These are phyloP conservation scores for Liodrosophila aerea DNA, from an alignment of 2,888 invertebrate genomes.

Conservation along the genomic window DNA sequence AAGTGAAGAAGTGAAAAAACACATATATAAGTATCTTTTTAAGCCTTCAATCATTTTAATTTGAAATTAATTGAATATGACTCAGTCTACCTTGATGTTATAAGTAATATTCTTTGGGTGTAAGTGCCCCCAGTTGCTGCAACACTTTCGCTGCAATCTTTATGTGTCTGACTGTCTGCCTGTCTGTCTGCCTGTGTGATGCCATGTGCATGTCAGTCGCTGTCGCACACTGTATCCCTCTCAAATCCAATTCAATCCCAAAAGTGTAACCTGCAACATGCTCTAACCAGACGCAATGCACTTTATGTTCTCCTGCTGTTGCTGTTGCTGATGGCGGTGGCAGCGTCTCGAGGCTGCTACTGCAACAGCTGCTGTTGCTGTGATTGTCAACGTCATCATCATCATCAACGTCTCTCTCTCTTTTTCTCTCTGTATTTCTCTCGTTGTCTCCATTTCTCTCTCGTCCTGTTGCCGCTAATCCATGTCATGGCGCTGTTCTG, in stretches of 20 bases:
- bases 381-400: slow-evolving; percentile 59
- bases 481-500: slow-evolving; percentile 45
- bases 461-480: slow-evolving; percentile 56
- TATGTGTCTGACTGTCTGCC: slow-evolving; percentile 9
- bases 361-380: slow-evolving; percentile 40
- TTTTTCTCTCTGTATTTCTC: too few species aligned
- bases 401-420: slow-evolving; percentile 40
- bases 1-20: too few species aligned
- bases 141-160: slow-evolving; percentile 48
- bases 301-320: slow-evolving; percentile 61
- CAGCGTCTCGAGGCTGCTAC: slow-evolving; percentile 49
- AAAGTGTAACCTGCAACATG: slow-evolving; percentile 48
- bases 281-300: slow-evolving; percentile 64
- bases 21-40: too few species aligned
- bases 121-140: slow-evolving; percentile 22
- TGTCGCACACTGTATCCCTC: slow-evolving; percentile 31
- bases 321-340: slow-evolving; percentile 44
- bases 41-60: background rate
- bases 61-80: too few species aligned
- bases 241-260: slow-evolving; percentile 24
- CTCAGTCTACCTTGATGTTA: too few species aligned
- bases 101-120: too few species aligned
- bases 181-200: slow-evolving; percentile 17
- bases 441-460: too few species aligned
- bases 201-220: slow-evolving; percentile 53